Evolutionary conservation across 1,140 invertebrate species (phyloP), one percentile per base, ranked within the genome.

Genomic region (Bombus picipes): DNA sequence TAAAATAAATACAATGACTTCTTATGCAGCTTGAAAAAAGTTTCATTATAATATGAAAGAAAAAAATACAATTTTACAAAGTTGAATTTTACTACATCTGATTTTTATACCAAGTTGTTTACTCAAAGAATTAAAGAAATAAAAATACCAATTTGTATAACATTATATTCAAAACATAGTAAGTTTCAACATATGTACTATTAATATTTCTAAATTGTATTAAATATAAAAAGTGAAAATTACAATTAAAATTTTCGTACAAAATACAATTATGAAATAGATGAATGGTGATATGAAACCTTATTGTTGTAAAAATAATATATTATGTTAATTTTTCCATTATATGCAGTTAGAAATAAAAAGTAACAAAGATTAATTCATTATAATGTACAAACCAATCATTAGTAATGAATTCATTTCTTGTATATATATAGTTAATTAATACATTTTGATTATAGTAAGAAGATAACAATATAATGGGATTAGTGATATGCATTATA

Each of bases 21-120:
- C 34, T 73, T 73, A 80, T 85, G 39, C 57, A 62, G 71, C n/a
- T 80, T 80, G 22, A 73, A 73, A 65, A 85, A 53, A 77, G 15
- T 77, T 59, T 77, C 12, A 77, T 77, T 77, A n/a, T 25, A 34
- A 62, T 57, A 47, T 62, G n/a, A 62, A 62, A 25, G 25, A 15
- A 77, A 57, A 76, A 39, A 25, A 59, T 37, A 39, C 28, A 39
- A 77, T n/a, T 57, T 39, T 37, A 28, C 34, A 37, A 75, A 34
- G 8, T 53, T 62, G 34, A n/a, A 77, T 13, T 75, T 77, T 59
- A n/a, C 53, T 34, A 15, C 6, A 62, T 66, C 71, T 78, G n/a
- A 84, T 78, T 83, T 76, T 68, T 73, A 18, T 75, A 66, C 53
- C 37, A 43, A 79, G 37, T 37, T 41, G 37, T 71, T 71, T 71